phyloP scores from a whole-genome alignment of 35 echinoderm and acorn worm genomes.

The Eucidaris tribuloides region DNA sequence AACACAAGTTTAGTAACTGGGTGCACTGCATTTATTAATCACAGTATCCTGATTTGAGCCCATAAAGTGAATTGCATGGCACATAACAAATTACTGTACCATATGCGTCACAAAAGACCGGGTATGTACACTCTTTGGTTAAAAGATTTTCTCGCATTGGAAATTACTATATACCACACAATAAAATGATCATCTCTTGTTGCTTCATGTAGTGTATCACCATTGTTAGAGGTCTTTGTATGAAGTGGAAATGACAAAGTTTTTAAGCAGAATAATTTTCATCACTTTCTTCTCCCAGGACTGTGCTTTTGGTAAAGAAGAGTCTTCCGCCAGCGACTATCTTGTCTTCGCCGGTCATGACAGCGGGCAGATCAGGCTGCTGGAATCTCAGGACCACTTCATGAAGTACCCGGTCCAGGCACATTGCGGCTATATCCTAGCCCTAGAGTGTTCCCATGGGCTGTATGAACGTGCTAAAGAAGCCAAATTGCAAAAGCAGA shows the following conservation, averaged over 20 bases:
- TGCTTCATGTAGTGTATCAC: too few species aligned
- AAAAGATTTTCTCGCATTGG: too few species aligned
- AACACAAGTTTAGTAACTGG: too few species aligned
- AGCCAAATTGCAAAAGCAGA: constrained; percentile 42
- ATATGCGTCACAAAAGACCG: too few species aligned
- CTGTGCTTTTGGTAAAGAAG: constrained; percentile 56
- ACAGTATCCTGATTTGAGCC: too few species aligned
- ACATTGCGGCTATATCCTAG: constrained; percentile 65
- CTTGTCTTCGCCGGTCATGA: constrained; percentile 83
- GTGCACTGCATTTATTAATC: too few species aligned
- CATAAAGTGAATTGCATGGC: too few species aligned
- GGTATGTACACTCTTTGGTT: too few species aligned
- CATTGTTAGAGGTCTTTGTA: neutral
- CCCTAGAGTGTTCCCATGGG: constrained; percentile 83
- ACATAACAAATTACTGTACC: too few species aligned
- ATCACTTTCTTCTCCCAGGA: constrained; percentile 37
- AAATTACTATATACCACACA: too few species aligned
- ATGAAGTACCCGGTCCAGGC: constrained; percentile 74
- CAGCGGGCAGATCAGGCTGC: constrained; percentile 79
- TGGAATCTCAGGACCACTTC: constrained; percentile 50
- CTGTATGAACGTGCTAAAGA: neutral
- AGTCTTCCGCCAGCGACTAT: constrained; percentile 47
- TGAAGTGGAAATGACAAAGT: neutral
- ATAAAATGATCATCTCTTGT: too few species aligned
- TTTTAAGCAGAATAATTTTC: neutral